Conservation (phyloP, 1,140 invertebrate species). For the Drosophila pallidifrons region DNA sequence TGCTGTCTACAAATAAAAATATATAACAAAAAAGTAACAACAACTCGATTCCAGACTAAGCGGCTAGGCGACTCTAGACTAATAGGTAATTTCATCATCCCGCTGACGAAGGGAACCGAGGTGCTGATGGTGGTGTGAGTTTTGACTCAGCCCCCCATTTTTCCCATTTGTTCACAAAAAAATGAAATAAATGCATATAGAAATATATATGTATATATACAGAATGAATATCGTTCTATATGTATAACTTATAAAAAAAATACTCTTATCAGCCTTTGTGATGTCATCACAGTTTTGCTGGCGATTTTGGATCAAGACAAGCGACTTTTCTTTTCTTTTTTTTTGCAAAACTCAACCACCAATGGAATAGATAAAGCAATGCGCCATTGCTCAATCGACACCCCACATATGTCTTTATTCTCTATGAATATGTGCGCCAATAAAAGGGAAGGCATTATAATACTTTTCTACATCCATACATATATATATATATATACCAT, state of each 20-base stretch:
- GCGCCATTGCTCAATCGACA: constrained; percentile 22
- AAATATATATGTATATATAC: neutral
- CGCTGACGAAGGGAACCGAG: constrained; percentile 2
- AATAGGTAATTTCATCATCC: constrained; percentile 36
- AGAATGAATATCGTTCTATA: constrained; percentile 7
- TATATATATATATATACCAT: too few species aligned
- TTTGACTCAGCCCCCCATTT: constrained; percentile 7
- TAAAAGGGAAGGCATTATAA: constrained; percentile 4
- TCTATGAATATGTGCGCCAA: neutral
- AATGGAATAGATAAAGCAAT: constrained; percentile 27
- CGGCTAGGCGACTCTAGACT: constrained; percentile 22
- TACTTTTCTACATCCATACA: too few species aligned
- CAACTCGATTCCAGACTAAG: constrained; percentile 7
- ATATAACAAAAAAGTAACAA: too few species aligned
- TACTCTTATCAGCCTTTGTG: constrained; percentile 38
- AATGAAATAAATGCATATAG: constrained; percentile 9
- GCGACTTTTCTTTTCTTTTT: constrained; percentile 3
- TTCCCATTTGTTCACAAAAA: constrained; percentile 11
- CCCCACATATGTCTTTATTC: constrained; percentile 1
- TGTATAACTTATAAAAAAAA: neutral
- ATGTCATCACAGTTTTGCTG: constrained; percentile 18
- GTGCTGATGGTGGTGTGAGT: neutral
- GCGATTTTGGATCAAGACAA: constrained; percentile 36
- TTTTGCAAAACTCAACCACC: constrained; percentile 19
- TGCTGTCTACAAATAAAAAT: constrained; percentile 30